These are phyloP conservation scores for Hydraecia micacea DNA, from an alignment of 2,888 invertebrate genomes.

Conservation along the genomic window DNA sequence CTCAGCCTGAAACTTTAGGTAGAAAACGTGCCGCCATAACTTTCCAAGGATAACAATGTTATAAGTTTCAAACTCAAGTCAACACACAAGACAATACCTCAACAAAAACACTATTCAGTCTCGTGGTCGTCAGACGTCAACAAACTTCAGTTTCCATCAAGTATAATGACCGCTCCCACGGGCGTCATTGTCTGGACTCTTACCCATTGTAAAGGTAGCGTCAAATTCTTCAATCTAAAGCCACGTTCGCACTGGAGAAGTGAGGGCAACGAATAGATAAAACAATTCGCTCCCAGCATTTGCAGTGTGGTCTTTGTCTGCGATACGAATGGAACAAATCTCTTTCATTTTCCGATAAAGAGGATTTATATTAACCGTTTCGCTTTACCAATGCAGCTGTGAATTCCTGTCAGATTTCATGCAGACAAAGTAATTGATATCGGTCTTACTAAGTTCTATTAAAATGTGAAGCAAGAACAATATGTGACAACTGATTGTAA, in stretches of 20 bases:
- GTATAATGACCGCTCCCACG: not conserved
- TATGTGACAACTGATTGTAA: not conserved
- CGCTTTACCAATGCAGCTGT: constrained; percentile 15
- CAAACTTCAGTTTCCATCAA: constrained; percentile 2
- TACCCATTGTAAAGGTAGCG: constrained; percentile 1
- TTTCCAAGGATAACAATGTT: not conserved
- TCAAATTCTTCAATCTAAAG: constrained; percentile 12
- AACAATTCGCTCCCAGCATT: constrained; percentile 5
- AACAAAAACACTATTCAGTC: not conserved
- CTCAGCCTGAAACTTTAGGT: not conserved
- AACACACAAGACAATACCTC: not conserved
- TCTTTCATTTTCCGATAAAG: constrained; percentile 32
- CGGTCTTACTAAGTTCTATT: not conserved
- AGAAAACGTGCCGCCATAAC: not conserved
- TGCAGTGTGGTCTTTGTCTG: constrained; percentile 11
- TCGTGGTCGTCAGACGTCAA: too few relatives aligned
- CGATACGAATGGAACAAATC: constrained; percentile 29
- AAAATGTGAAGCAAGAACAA: not conserved
- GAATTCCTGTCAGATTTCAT: constrained; percentile 15
- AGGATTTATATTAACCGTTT: constrained; percentile 27
- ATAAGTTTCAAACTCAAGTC: not conserved
- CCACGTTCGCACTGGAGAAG: not conserved
- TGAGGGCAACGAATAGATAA: constrained; percentile 17
- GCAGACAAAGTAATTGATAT: constrained; percentile 14
- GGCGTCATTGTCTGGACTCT: not conserved